Evolutionary conservation across 2,113 vertebrate species (phyloP).

Genomic region (Pseudonaja textilis): DNA sequence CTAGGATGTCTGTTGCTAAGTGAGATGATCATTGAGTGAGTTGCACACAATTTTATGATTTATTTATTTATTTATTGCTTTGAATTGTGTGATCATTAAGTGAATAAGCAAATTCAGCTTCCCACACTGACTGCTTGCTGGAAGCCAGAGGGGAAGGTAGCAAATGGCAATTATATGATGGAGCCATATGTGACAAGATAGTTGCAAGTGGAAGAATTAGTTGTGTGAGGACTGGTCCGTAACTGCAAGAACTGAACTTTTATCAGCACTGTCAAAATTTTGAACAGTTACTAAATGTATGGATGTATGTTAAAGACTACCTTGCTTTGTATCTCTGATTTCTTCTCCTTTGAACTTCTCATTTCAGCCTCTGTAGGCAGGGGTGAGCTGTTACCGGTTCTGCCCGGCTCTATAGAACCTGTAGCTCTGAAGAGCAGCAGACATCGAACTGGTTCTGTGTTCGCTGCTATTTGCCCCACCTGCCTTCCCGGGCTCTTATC

Average conservation of each 20-base stretch:
- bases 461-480: too few species aligned
- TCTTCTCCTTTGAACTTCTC: not conserved
- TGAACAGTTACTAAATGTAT: not conserved
- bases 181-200: not conserved
- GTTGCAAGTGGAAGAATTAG: not conserved
- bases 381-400: too few species aligned
- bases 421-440: too few species aligned
- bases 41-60: not conserved
- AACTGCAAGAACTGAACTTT: not conserved
- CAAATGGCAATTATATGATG: not conserved
- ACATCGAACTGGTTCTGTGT: too few species aligned
- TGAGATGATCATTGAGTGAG: not conserved
- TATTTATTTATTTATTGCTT: not conserved
- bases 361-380: not conserved
- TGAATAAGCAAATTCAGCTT: not conserved
- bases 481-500: too few species aligned
- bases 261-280: not conserved
- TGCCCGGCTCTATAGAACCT: too few species aligned
- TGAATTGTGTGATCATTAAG: not conserved
- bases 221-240: not conserved
- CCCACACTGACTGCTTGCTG: not conserved
- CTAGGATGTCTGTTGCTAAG: not conserved
- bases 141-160: not conserved
- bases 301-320: not conserved
- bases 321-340: not conserved